Evolutionary conservation across 1,140 invertebrate genomes (phyloP).

Genomic region (Dendroctonus valens): DNA sequence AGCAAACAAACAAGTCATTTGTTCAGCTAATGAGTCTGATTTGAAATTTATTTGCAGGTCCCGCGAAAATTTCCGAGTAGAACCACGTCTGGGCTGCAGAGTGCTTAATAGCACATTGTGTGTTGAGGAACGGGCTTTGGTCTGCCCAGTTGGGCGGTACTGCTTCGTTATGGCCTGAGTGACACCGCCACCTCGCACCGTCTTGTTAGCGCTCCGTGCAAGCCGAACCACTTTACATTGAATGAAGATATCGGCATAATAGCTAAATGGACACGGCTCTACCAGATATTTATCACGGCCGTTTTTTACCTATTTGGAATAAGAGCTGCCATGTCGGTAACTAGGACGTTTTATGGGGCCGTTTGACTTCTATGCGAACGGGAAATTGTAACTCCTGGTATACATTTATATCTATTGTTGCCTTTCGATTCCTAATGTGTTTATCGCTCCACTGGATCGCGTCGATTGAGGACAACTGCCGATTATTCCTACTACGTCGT

Average conservation of each 20-base stretch:
- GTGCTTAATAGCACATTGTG: constrained; percentile 45
- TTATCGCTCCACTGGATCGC: constrained; percentile 14
- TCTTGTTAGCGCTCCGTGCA: constrained; percentile 47
- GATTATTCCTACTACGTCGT: too few relatives aligned
- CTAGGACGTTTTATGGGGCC: constrained; percentile 40
- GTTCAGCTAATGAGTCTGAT: constrained; percentile 33
- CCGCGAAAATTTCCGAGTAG: constrained; percentile 25
- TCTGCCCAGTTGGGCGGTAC: constrained; percentile 43
- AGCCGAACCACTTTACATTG: constrained; percentile 49
- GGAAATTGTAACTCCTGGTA: constrained; percentile 21
- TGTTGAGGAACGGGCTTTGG: constrained; percentile 36
- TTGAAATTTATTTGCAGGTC: constrained; percentile 27
- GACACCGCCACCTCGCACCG: constrained; percentile 49
- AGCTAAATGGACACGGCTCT: constrained; percentile 44
- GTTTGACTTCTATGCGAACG: constrained; percentile 24
- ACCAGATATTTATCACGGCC: constrained; percentile 46
- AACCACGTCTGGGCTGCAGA: constrained; percentile 13
- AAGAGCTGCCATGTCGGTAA: constrained; percentile 30
- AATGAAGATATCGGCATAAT: constrained; percentile 51
- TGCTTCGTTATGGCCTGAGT: constrained; percentile 46
- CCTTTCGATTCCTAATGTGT: constrained; percentile 26
- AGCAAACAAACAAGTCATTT: constrained; percentile 32
- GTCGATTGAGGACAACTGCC: too few relatives aligned
- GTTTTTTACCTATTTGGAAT: constrained; percentile 43
- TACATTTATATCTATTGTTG: constrained; percentile 27